phyloP scores from a whole-genome alignment of 2,113 vertebrate species.

The Catagonus wagneri region DNA sequence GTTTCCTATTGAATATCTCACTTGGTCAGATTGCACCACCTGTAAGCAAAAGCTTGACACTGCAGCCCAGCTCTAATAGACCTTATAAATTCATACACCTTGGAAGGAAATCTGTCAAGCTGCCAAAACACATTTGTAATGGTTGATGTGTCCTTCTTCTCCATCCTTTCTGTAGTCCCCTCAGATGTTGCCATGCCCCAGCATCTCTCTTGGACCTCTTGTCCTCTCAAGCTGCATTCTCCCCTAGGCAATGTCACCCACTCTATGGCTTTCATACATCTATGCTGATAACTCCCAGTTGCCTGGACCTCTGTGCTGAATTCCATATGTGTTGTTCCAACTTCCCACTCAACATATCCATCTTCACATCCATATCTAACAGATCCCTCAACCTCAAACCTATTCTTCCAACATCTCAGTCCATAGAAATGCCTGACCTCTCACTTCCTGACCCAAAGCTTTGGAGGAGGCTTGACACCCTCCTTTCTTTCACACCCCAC shows the following conservation, averaged over 20 bases:
- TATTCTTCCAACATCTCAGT: neutral
- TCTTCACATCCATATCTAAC: fast-evolving
- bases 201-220: no score
- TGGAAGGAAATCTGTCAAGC: fast-evolving
- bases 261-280: neutral
- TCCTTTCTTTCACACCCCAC: neutral
- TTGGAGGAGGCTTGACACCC: no score
- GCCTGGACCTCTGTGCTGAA: neutral
- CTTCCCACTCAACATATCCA: neutral
- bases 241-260: neutral
- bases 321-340: fast-evolving
- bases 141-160: neutral
- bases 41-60: fast-evolving
- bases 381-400: neutral
- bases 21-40: neutral
- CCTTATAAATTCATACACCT: neutral
- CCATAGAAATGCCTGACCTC: neutral
- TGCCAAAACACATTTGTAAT: neutral
- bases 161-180: neutral
- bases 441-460: neutral
- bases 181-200: fast-evolving
- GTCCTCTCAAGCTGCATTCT: neutral
- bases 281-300: neutral
- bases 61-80: neutral
- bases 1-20: neutral